Percentiles rank a stretch among this genome's conserved stretches.
Conservation (phyloP, 2,888 invertebrate genomes). For the Phania funesta region DNA sequence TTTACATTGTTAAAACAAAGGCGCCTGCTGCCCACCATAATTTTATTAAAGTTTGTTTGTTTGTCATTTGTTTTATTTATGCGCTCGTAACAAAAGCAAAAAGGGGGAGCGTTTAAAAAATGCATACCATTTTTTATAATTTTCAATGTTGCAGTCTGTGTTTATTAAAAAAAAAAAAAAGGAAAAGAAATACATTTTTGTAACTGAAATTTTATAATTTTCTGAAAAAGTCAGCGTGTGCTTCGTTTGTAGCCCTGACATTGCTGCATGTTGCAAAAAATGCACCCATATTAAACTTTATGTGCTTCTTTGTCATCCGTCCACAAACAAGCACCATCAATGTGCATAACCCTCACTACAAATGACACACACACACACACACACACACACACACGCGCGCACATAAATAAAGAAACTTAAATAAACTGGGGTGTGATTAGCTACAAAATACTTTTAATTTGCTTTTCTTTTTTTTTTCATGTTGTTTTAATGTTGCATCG, state of each 20-base stretch:
- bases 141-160: conserved; percentile 48
- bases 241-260: conserved; percentile 47
- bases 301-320: conserved; percentile 34
- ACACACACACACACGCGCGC: too few relatives aligned
- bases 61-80: background rate
- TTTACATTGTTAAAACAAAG: conserved; percentile 38
- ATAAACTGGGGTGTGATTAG: conserved; percentile 49
- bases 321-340: background rate
- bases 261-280: conserved; percentile 16
- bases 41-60: conserved; percentile 33
- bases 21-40: conserved; percentile 50
- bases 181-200: background rate
- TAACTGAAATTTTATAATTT: conserved; percentile 22
- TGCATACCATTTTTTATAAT: conserved; percentile 18
- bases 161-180: conserved; percentile 6
- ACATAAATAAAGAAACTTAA: too few relatives aligned
- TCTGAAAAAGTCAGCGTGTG: background rate
- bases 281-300: conserved; percentile 7
- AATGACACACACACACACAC: background rate
- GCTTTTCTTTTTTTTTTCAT: conserved; percentile 2
- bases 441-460: conserved; percentile 12
- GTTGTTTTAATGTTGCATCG: conserved; percentile 38
- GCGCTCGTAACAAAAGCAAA: background rate
- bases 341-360: conserved; percentile 20
- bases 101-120: conserved; percentile 33